Evolutionary conservation across 37 sponge, comb jelly and placozoan species (phyloP).

Genomic region (Aplysina aerophoba): DNA sequence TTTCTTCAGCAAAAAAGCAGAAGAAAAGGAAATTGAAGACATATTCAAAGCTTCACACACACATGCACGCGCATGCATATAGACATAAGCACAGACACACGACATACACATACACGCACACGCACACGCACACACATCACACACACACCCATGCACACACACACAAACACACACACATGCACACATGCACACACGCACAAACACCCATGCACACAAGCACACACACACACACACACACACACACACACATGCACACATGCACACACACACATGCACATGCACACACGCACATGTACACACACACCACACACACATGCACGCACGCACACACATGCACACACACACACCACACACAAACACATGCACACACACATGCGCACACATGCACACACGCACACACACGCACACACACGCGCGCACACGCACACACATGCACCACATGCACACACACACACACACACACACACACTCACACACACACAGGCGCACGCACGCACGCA

Average conservation of each 20-base stretch:
- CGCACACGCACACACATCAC: neutral
- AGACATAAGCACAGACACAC: too few relatives aligned
- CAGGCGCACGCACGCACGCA: neutral
- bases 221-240: slow-evolving; percentile 42
- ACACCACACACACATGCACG: slow-evolving; percentile 26
- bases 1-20: neutral
- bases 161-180: neutral
- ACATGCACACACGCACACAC: slow-evolving; percentile 24
- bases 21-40: slow-evolving; percentile 13
- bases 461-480: neutral
- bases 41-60: neutral
- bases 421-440: neutral
- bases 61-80: neutral
- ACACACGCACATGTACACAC: slow-evolving; percentile 52
- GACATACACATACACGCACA: slow-evolving; percentile 23
- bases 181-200: slow-evolving; percentile 26
- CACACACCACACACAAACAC: neutral
- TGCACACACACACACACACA: neutral
- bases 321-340: slow-evolving; percentile 35
- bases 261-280: slow-evolving; percentile 46
- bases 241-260: slow-evolving; percentile 54
- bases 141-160: neutral
- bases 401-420: slow-evolving; percentile 27
- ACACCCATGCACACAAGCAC: neutral
- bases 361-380: neutral